These are phyloP conservation scores for Drosophila dives DNA, from an alignment of 2,888 invertebrate genomes.

Conservation along the genomic window DNA sequence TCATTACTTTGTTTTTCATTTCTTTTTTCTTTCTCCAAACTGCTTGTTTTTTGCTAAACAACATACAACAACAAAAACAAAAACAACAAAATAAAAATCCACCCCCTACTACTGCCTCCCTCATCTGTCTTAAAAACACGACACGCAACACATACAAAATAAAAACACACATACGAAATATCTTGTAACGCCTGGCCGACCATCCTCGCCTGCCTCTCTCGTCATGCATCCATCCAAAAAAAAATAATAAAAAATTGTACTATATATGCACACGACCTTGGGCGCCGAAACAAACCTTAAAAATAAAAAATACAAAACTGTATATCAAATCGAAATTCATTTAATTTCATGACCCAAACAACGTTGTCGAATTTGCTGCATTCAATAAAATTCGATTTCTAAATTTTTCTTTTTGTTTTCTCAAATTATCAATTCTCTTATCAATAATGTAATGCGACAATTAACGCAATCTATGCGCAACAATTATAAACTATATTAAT, in stretches of 20 bases:
- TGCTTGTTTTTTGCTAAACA: slow-evolving; percentile 79
- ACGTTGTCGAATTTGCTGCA: slow-evolving; percentile 8
- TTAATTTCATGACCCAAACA: slow-evolving; percentile 13
- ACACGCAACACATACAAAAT: slow-evolving; percentile 18
- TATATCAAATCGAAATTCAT: slow-evolving; percentile 34
- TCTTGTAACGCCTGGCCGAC: slow-evolving; percentile 53
- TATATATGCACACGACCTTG: slow-evolving; percentile 40
- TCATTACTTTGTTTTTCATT: slow-evolving; percentile 80
- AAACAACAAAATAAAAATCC: slow-evolving; percentile 42
- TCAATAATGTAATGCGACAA: slow-evolving; percentile 45
- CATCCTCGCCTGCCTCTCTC: slow-evolving; percentile 54
- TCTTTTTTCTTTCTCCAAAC: slow-evolving; percentile 80
- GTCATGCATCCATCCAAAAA: slow-evolving; percentile 56
- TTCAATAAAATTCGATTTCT: slow-evolving; percentile 41
- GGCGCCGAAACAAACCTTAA: slow-evolving; percentile 48
- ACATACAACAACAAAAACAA: slow-evolving; percentile 62
- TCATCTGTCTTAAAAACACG: slow-evolving; percentile 33
- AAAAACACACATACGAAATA: slow-evolving; percentile 34
- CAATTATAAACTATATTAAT: slow-evolving; percentile 57
- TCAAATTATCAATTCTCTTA: slow-evolving; percentile 46
- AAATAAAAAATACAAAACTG: slow-evolving; percentile 4
- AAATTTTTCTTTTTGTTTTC: slow-evolving; percentile 63
- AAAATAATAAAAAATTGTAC: slow-evolving; percentile 3
- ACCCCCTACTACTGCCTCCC: background rate
- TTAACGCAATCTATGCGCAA: slow-evolving; percentile 50